Evolutionary conservation across 2,888 invertebrate genomes (phyloP), one percentile per base, ranked within the genome.

Genomic region (Diplolepis rosae): DNA sequence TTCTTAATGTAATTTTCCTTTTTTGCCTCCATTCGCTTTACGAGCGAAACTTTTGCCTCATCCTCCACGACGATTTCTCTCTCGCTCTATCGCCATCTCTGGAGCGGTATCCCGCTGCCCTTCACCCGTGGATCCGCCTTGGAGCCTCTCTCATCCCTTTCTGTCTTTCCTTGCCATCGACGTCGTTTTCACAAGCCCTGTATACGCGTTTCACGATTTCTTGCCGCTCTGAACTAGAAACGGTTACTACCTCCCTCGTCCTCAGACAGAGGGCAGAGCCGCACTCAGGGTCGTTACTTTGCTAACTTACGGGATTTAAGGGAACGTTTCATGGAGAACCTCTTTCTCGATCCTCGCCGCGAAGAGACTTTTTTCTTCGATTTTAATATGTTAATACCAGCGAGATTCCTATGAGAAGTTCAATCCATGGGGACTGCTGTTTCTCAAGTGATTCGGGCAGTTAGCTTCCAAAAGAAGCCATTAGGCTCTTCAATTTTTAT

Each of bases 1-100:
- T 87, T 86, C 85, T 85, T 86, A 85, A 85, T 87, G 86, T 86
- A 87, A 87, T 87, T 86, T 85, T 84, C 75, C 82, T 84, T 84
- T 82, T 80, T 79, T 75, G 72, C 73, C 73, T 80, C 81, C 80
- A 81, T 82, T 85, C 84, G 79, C 79, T 86, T 86, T 87, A 87
- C 85, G 86, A 86, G 80, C 83, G 73, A 85, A 87, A 87, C 82
- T 86, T 87, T 85, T 79, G 82, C 82, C 39, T 69, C 72, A 24
- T 72, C 15, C 66, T 72, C 54, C n/a, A 13, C 11, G 22, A 15
- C 28, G 18, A 35, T 73, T 66, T 54, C 48, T 45, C 73, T 69
- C 54, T 42, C 42, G 4, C 22, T 54, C 39, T 68, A 68, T 54
- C 54, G 28, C 13, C 69, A 72, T 73, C 69, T 73, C 73, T 69